A percentile compares a stretch with the other conserved stretches of the same genome.
These are phyloP conservation scores for Tarsius wallacei DNA, from an alignment of 2,797 vertebrate species.

Conservation along the genomic window DNA sequence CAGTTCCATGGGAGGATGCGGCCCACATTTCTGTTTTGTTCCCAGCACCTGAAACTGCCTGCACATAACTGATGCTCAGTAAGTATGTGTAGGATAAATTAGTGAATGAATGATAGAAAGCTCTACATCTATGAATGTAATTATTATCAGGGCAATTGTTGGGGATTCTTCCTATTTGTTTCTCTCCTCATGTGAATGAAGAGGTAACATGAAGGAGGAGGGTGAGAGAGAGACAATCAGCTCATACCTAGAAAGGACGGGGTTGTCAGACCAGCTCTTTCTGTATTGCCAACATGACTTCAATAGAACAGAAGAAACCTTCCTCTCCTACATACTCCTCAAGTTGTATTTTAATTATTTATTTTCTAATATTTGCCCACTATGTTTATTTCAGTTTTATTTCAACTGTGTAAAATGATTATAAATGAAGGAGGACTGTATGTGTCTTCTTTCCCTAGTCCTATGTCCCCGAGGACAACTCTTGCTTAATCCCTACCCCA, in stretches of 20 bases:
- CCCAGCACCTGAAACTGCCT: not conserved
- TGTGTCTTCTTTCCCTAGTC: not conserved
- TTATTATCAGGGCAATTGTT: not conserved
- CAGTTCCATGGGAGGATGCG: not conserved
- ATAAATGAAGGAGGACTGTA: not conserved
- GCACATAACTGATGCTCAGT: not conserved
- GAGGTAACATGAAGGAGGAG: not conserved
- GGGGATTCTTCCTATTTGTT: not conserved
- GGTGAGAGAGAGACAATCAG: not conserved
- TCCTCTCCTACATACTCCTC: not conserved
- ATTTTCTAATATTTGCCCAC: not conserved
- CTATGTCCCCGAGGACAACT: not conserved
- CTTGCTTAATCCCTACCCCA: not conserved
- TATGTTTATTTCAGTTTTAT: not conserved
- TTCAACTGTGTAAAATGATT: not conserved
- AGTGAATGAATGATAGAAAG: not conserved
- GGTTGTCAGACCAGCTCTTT: not conserved
- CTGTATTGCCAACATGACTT: not conserved
- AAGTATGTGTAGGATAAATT: too few species aligned
- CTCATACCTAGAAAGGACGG: not conserved
- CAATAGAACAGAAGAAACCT: not conserved
- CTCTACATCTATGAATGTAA: not conserved
- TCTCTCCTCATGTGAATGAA: not conserved
- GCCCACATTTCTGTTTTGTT: not conserved
- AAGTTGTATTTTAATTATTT: not conserved